phyloP scores from a whole-genome alignment of 2,888 invertebrate genomes.

The Hybos culiciformis region DNA sequence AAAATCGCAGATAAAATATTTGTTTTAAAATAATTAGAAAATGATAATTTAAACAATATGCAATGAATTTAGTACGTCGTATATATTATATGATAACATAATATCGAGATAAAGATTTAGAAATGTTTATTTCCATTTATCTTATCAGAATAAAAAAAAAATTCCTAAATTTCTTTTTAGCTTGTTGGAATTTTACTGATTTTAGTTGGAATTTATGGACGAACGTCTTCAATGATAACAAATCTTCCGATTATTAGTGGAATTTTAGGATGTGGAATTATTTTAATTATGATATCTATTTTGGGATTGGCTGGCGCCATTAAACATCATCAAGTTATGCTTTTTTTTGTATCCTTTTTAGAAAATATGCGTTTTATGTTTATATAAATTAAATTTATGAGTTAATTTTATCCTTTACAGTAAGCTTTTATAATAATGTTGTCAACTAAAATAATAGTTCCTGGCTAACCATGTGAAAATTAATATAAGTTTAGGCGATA shows the following conservation, averaged over 20 bases:
- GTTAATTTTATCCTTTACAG: too few species aligned
- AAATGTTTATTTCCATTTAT: neutral
- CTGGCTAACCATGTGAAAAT: neutral
- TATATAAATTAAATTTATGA: too few species aligned
- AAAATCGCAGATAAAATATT: too few species aligned
- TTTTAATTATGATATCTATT: conserved; percentile 77
- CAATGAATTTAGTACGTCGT: neutral
- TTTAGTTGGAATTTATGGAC: conserved; percentile 83
- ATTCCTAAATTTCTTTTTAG: conserved; percentile 38
- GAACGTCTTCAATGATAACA: conserved; percentile 70
- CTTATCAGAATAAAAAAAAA: neutral
- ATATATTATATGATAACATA: conserved; percentile 2
- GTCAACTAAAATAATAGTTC: neutral
- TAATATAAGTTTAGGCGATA: neutral
- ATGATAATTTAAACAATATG: too few species aligned
- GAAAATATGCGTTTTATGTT: too few species aligned
- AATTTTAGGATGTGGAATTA: conserved; percentile 86
- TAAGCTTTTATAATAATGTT: too few species aligned
- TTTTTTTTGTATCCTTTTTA: conserved; percentile 92
- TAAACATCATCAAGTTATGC: conserved; percentile 91
- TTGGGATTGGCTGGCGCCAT: conserved; percentile 81
- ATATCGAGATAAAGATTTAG: neutral
- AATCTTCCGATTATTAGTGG: conserved; percentile 85
- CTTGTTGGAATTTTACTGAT: conserved; percentile 85
- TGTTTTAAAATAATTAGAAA: too few species aligned